Evolutionary conservation across 2,888 invertebrate genomes (phyloP).

Genomic region (Ceramica pisi): DNA sequence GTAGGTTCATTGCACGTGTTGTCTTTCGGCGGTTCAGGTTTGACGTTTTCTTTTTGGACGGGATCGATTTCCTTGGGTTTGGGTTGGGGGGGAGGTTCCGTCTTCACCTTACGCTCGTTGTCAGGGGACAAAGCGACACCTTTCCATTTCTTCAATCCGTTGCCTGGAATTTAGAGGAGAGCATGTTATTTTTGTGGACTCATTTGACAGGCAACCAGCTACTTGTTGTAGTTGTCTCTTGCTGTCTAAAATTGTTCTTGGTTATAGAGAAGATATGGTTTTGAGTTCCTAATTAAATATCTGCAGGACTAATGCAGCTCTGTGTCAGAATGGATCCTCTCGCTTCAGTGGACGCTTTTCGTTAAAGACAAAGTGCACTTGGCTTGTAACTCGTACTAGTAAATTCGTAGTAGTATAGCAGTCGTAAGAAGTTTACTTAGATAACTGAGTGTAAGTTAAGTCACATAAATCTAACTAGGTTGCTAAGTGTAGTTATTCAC

Average conservation of each 20-base stretch:
- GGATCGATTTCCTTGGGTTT: conserved; percentile 75
- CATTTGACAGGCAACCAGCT: background rate
- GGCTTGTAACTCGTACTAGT: background rate
- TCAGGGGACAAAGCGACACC: conserved; percentile 93
- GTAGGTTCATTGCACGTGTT: conserved; percentile 84
- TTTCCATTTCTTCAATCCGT: conserved; percentile 94
- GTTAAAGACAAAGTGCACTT: background rate
- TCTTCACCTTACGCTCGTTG: conserved; percentile 87
- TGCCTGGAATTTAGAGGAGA: conserved; percentile 74
- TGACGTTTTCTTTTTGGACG: conserved; percentile 85
- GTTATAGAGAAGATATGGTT: background rate
- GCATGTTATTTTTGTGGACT: background rate
- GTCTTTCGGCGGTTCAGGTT: conserved; percentile 78
- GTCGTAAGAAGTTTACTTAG: background rate
- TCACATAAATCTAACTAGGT: too few species aligned
- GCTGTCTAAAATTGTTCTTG: background rate
- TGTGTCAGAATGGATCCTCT: too few species aligned
- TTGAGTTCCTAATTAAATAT: too few species aligned
- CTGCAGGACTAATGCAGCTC: too few species aligned
- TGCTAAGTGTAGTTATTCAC: too few species aligned
- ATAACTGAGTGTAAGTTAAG: too few species aligned
- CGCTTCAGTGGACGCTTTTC: too few species aligned
- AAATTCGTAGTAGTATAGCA: background rate
- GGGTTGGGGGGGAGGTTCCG: conserved; percentile 68
- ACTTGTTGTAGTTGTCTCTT: background rate